A percentile compares a stretch with the other conserved stretches of the same genome.
Conservation (phyloP, 2,113 vertebrate genomes). For the Hippopotamus amphibius region DNA sequence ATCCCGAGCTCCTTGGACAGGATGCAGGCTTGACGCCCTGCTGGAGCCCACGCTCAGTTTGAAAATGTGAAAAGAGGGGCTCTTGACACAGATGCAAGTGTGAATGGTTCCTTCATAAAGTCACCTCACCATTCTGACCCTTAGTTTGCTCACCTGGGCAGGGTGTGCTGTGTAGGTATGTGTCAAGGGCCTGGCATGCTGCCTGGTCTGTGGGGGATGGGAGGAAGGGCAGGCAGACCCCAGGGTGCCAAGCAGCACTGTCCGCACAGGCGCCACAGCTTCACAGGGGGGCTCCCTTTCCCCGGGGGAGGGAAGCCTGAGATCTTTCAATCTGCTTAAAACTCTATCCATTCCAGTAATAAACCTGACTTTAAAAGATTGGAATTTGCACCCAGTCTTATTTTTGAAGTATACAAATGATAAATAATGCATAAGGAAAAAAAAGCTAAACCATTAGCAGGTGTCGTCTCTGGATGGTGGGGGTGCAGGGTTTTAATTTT, state of each 20-base stretch:
- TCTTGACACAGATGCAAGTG: not conserved
- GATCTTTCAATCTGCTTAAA: not conserved
- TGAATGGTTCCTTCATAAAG: not conserved
- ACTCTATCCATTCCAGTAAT: not conserved
- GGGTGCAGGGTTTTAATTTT: constrained; percentile 24
- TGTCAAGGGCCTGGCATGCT: too few species aligned
- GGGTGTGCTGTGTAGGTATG: not conserved
- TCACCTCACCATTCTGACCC: not conserved
- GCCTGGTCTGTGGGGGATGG: not conserved
- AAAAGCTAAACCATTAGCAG: not conserved
- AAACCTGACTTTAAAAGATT: not conserved
- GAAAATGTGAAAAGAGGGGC: not conserved
- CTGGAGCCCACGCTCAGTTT: not conserved
- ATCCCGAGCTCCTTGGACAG: not conserved
- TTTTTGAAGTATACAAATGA: not conserved
- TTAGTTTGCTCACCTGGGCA: not conserved
- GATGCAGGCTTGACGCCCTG: accelerated
- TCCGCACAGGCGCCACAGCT: not conserved
- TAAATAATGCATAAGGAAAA: not conserved
- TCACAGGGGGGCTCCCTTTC: not conserved
- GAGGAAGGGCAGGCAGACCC: not conserved
- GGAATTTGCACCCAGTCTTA: not conserved
- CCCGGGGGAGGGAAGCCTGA: not conserved
- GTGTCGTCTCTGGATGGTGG: not conserved
- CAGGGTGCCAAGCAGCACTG: too few species aligned